These are phyloP conservation scores for Butorides virescens DNA, from an alignment of 2,113 vertebrate genomes.

Conservation along the genomic window DNA sequence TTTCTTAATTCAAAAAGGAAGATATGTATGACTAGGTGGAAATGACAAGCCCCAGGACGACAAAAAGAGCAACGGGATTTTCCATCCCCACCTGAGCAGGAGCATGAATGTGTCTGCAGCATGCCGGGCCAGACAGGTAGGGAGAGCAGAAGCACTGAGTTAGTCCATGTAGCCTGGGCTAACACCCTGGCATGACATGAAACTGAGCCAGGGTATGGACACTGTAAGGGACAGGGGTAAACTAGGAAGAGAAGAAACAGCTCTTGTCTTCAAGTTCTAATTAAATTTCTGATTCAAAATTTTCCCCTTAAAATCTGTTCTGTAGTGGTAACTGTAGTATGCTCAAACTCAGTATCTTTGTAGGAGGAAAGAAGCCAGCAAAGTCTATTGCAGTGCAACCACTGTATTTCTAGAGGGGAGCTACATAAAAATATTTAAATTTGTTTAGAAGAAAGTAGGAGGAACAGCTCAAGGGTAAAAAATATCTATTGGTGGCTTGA, in stretches of 20 bases:
- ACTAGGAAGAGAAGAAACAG: neutral
- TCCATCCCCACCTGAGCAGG: neutral
- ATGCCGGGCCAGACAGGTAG: neutral
- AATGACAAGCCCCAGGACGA: neutral
- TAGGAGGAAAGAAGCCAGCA: neutral
- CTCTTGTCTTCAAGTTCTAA: neutral
- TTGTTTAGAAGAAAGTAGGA: neutral
- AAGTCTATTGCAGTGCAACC: neutral
- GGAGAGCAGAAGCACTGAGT: neutral
- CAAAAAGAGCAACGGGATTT: neutral
- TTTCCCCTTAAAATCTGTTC: neutral
- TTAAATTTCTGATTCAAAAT: neutral
- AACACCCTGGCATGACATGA: neutral
- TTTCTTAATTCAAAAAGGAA: neutral
- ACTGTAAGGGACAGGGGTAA: neutral
- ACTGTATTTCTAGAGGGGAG: neutral
- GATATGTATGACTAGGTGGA: neutral
- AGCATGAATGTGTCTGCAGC: neutral
- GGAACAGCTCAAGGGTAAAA: neutral
- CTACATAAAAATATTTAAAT: neutral
- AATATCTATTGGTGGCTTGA: neutral
- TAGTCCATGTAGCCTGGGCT: neutral
- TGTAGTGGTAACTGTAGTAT: neutral
- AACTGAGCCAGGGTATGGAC: neutral
- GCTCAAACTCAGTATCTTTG: neutral